These are phyloP conservation scores for Coenobita brevimanus DNA, from an alignment of 1,140 invertebrate genomes.

Conservation along the genomic window DNA sequence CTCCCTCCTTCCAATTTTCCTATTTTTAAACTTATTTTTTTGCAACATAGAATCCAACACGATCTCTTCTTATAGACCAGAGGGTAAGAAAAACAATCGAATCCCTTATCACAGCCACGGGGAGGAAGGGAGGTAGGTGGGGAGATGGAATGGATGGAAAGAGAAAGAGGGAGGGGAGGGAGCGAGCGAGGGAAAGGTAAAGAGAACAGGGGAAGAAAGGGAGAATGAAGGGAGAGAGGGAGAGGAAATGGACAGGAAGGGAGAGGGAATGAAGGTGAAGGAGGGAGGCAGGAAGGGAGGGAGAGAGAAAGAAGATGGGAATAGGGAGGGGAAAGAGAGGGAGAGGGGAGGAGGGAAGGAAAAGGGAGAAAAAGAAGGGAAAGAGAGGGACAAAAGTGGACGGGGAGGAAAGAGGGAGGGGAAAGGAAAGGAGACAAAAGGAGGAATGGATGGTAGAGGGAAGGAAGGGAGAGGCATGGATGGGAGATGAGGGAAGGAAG, in stretches of 20 bases:
- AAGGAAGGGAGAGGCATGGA: not conserved
- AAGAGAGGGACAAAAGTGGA: not conserved
- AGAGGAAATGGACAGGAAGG: not conserved
- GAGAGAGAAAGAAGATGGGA: not conserved
- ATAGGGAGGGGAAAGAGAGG: not conserved
- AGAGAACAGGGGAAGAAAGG: not conserved
- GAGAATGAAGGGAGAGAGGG: not conserved
- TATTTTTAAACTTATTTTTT: too few species aligned
- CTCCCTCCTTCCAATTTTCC: not conserved
- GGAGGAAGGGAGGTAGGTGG: not conserved
- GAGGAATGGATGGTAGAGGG: not conserved
- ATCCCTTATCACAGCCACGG: too few species aligned
- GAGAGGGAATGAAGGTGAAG: not conserved
- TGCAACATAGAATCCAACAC: too few species aligned
- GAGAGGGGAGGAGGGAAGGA: not conserved
- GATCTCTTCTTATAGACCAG: too few species aligned
- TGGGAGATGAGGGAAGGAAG: not conserved
- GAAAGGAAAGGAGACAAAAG: not conserved
- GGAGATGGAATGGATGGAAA: not conserved
- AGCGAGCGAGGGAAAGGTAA: not conserved
- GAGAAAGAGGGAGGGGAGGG: not conserved
- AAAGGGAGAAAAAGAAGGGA: not conserved
- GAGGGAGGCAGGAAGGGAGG: not conserved
- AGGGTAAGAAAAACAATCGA: too few species aligned
- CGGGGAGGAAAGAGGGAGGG: constrained; percentile 4